Percentiles rank a stretch among this genome's conserved stretches.
These are phyloP conservation scores for Apamea anceps DNA, from an alignment of 2,888 invertebrate species.

Conservation along the genomic window DNA sequence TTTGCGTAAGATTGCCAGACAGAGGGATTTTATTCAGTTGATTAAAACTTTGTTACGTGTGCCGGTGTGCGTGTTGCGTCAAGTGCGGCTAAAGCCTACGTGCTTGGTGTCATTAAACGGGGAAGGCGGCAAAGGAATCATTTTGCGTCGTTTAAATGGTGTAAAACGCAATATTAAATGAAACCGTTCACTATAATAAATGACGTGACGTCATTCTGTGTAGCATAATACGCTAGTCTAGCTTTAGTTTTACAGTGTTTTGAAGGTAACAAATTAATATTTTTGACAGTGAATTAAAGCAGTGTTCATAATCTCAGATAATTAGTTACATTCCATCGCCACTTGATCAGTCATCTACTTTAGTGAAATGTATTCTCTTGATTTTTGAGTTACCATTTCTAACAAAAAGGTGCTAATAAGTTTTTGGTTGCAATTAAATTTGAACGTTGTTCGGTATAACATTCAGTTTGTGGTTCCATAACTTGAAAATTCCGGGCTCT, in stretches of 20 bases:
- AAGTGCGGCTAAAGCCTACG: slow-evolving; percentile 9
- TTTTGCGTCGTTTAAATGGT: slow-evolving; percentile 13
- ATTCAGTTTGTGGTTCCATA: not conserved
- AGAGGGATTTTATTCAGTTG: slow-evolving; percentile 30
- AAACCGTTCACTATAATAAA: slow-evolving; percentile 7
- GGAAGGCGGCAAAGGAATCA: not conserved
- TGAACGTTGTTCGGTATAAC: not conserved
- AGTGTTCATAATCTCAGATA: not conserved
- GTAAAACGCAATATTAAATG: slow-evolving; percentile 3
- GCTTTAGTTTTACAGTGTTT: not conserved
- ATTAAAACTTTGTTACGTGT: slow-evolving; percentile 32
- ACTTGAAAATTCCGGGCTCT: not conserved
- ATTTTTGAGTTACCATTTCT: too few relatives aligned
- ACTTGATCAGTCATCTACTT: not conserved
- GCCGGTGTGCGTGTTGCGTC: not conserved
- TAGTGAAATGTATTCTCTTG: too few relatives aligned
- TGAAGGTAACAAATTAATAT: not conserved
- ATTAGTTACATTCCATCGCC: not conserved
- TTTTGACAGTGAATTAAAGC: not conserved
- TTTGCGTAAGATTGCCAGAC: slow-evolving; percentile 25
- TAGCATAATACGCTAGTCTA: too few relatives aligned
- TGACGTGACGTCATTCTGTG: not conserved
- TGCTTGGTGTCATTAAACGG: slow-evolving; percentile 35
- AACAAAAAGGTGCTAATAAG: not conserved
- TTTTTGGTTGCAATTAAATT: not conserved